Percentiles rank a stretch among this genome's conserved stretches.
Conservation (phyloP, 2,113 vertebrate species). For the Mola mola region DNA sequence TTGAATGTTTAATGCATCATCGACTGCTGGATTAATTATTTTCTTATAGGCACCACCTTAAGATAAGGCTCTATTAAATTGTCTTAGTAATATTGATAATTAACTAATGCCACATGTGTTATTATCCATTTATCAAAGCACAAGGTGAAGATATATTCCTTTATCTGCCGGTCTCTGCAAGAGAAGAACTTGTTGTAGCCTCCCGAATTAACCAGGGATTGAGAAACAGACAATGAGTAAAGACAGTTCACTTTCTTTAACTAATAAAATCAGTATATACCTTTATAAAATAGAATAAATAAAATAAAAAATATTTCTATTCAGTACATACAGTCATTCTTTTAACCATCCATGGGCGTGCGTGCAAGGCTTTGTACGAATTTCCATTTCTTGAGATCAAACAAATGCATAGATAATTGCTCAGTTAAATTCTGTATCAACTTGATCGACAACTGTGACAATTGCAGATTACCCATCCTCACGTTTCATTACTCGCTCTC, state of each 20-base stretch:
- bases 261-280: conserved; percentile 86
- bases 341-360: conserved; percentile 79
- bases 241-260: conserved; percentile 63
- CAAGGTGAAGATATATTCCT: conserved; percentile 55
- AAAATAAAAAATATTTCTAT: conserved; percentile 94
- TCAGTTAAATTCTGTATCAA: conserved; percentile 79
- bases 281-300: conserved; percentile 99
- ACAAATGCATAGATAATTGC: conserved; percentile 94
- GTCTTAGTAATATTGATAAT: no score
- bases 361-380: conserved; percentile 85
- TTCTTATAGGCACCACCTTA: no score
- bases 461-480: conserved; percentile 39
- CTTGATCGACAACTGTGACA: conserved; percentile 66
- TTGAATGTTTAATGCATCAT: no score
- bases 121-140: no score
- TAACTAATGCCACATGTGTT: no score
- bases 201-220: conserved; percentile 69
- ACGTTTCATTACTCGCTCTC: conserved; percentile 55
- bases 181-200: conserved; percentile 56
- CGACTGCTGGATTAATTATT: no score
- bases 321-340: conserved; percentile 83
- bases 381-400: conserved; percentile 77
- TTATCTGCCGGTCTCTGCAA: conserved; percentile 52
- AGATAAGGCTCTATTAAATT: no score
- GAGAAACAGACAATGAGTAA: conserved; percentile 67